Conservation (phyloP, 2,888 invertebrate species). For the Andricus curvator region DNA sequence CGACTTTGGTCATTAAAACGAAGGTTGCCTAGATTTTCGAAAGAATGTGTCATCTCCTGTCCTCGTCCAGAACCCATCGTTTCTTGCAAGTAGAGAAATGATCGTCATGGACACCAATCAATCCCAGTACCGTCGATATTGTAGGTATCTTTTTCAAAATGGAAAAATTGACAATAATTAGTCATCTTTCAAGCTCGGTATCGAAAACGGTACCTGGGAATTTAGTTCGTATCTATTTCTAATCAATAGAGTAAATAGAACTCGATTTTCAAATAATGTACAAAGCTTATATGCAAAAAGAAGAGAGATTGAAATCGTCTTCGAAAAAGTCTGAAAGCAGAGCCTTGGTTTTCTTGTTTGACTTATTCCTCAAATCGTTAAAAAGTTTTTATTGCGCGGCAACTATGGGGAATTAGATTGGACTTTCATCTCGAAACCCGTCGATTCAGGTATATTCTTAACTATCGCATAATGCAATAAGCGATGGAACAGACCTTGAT, state of each 20-base stretch:
- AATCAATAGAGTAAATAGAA: not conserved
- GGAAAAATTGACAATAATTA: not conserved
- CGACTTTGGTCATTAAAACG: constrained; percentile 63
- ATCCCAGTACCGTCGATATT: constrained; percentile 69
- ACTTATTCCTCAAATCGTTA: constrained; percentile 15
- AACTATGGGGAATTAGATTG: constrained; percentile 31
- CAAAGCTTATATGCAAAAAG: not conserved
- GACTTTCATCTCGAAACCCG: constrained; percentile 37
- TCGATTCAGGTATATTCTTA: constrained; percentile 31
- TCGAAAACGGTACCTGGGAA: no score
- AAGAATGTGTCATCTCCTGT: constrained; percentile 54
- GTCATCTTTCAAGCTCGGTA: not conserved
- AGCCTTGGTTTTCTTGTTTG: constrained; percentile 13
- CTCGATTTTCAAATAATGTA: not conserved
- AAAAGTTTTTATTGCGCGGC: constrained; percentile 28
- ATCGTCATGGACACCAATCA: constrained; percentile 71
- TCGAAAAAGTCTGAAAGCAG: not conserved
- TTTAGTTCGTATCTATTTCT: not conserved
- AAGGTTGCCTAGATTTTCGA: constrained; percentile 67
- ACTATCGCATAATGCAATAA: constrained; percentile 38
- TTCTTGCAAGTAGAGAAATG: constrained; percentile 62
- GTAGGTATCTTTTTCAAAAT: constrained; percentile 61
- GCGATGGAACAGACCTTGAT: constrained; percentile 37
- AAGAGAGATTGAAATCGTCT: not conserved
- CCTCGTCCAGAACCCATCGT: constrained; percentile 54